Evolutionary conservation across 1,140 invertebrate genomes (phyloP).

Genomic region (Sycophila sp.): DNA sequence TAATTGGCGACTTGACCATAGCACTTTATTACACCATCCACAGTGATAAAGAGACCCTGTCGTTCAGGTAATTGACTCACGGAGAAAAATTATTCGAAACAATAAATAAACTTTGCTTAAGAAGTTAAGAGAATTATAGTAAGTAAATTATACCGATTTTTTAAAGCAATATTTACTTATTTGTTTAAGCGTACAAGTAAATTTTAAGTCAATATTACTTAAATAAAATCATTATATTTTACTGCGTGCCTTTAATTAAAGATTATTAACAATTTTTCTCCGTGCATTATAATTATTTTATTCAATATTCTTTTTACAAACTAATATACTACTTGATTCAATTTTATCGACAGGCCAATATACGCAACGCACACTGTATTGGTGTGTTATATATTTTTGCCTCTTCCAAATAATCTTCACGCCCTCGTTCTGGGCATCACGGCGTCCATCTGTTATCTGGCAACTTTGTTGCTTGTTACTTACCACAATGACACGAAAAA

Average conservation of each 20-base stretch:
- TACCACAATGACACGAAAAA: conserved; percentile 68
- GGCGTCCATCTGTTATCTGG: conserved; percentile 73
- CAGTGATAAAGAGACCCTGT: conserved; percentile 46
- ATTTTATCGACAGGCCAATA: conserved; percentile 70
- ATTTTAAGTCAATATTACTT: neutral
- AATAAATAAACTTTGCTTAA: too few relatives aligned
- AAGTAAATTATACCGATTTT: too few relatives aligned
- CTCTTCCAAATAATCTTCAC: conserved; percentile 75
- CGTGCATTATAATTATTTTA: neutral
- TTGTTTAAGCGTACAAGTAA: too few relatives aligned
- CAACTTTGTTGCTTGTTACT: conserved; percentile 73
- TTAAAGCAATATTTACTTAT: too few relatives aligned
- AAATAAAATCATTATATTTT: too few relatives aligned
- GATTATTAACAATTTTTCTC: too few relatives aligned
- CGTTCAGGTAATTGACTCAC: conserved; percentile 64
- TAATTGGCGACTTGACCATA: conserved; percentile 67
- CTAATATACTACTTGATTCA: too few relatives aligned
- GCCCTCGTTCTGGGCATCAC: conserved; percentile 73
- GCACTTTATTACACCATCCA: conserved; percentile 67
- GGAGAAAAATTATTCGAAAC: too few relatives aligned
- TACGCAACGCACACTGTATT: conserved; percentile 77
- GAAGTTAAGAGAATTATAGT: too few relatives aligned
- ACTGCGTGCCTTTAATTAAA: too few relatives aligned
- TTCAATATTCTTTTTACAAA: neutral
- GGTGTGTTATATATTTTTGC: conserved; percentile 82